Conservation (phyloP, 1,140 invertebrate genomes). For the Octopus sinensis region DNA sequence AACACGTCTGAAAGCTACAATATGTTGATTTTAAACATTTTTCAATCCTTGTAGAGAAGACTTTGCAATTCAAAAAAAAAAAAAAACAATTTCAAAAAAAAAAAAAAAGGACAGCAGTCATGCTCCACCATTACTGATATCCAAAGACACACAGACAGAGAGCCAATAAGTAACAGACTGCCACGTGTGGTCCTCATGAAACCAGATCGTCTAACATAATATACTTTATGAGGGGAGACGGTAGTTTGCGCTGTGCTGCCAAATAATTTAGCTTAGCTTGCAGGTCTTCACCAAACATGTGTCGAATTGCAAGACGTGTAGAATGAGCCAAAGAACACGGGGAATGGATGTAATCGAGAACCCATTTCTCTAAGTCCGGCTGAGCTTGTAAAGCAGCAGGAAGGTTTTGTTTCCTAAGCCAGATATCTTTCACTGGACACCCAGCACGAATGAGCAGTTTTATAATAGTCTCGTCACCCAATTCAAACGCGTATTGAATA, state of each 20-base stretch:
- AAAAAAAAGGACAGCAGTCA: no score
- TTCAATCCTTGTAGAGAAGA: no score
- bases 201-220: not conserved
- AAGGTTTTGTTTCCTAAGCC: conserved; percentile 17
- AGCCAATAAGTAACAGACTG: no score
- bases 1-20: no score
- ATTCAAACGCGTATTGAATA: conserved; percentile 25
- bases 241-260: not conserved
- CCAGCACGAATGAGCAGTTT: conserved; percentile 24
- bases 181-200: not conserved
- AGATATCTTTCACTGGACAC: conserved; percentile 20
- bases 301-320: conserved; percentile 13
- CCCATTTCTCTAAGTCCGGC: conserved; percentile 12
- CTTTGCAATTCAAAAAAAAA: no score
- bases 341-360: conserved; percentile 17
- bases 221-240: not conserved
- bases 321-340: conserved; percentile 15
- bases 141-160: no score
- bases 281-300: conserved; percentile 8
- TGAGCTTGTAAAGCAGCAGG: conserved; percentile 6
- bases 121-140: no score
- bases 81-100: no score
- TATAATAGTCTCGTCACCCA: conserved; percentile 20
- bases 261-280: not conserved
- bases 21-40: no score